Evolutionary conservation across 2,888 invertebrate genomes (phyloP).

Genomic region (Halocaridina rubra): DNA sequence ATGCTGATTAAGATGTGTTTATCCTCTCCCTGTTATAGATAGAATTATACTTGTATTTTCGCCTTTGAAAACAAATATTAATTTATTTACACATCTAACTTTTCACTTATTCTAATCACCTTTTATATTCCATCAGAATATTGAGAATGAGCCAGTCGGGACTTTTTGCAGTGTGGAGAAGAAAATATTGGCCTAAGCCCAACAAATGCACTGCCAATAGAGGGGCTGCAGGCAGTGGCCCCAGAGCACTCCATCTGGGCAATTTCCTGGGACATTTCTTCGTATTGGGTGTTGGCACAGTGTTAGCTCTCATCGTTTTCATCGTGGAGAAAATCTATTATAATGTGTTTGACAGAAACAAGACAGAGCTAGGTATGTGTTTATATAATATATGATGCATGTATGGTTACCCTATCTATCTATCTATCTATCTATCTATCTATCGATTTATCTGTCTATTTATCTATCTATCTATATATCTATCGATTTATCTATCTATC

Average conservation of each 20-base stretch:
- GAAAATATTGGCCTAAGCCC: conserved; percentile 56
- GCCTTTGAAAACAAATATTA: neutral
- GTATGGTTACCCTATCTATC: too few species aligned
- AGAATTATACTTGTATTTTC: neutral
- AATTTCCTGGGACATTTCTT: conserved; percentile 59
- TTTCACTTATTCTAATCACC: neutral
- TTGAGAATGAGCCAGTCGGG: conserved; percentile 57
- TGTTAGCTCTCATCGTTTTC: conserved; percentile 29
- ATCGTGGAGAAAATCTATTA: conserved; percentile 7
- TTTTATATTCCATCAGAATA: conserved; percentile 11
- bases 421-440: too few species aligned
- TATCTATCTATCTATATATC: neutral
- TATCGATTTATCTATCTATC: neutral
- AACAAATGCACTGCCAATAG: conserved; percentile 46
- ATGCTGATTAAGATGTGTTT: neutral
- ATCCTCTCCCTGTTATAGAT: neutral
- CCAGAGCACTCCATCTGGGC: conserved; percentile 37
- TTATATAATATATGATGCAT: too few species aligned
- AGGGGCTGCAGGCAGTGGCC: neutral
- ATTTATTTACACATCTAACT: neutral
- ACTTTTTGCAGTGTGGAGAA: conserved; percentile 46
- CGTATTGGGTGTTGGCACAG: conserved; percentile 46
- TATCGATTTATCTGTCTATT: too few species aligned
- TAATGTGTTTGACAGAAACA: too few species aligned
- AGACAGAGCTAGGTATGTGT: too few species aligned